A percentile compares a stretch with the other conserved stretches of the same genome.
Conservation (phyloP, 2,113 vertebrate genomes). For the Peucedramus taeniatus region DNA sequence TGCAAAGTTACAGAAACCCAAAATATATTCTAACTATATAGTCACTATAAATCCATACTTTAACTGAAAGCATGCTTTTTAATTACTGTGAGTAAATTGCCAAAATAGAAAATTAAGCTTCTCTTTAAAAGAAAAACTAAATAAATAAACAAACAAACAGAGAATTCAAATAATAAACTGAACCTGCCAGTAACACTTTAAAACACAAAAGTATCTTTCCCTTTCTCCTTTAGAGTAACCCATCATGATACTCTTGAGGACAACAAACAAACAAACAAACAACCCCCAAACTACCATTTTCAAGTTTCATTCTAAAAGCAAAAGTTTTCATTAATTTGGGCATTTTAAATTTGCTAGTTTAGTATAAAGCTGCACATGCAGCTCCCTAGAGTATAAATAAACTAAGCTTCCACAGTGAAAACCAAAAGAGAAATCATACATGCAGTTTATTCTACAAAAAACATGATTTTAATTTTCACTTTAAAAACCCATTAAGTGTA, state of each 20-base stretch:
- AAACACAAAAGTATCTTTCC: constrained; percentile 33
- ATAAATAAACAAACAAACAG: constrained; percentile 73
- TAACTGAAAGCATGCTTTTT: constrained; percentile 57
- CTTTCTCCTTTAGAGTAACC: constrained; percentile 39
- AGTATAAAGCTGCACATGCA: constrained; percentile 52
- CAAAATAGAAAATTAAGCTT: constrained; percentile 34
- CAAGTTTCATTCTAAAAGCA: constrained; percentile 6
- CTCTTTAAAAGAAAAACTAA: constrained; percentile 61
- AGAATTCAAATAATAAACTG: constrained; percentile 67
- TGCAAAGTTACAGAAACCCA: constrained; percentile 53
- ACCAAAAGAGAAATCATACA: constrained; percentile 36
- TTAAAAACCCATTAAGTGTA: not conserved
- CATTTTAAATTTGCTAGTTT: not conserved
- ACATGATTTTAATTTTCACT: constrained; percentile 36
- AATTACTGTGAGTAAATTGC: constrained; percentile 25
- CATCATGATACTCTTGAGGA: constrained; percentile 15
- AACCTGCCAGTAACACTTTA: constrained; percentile 77
- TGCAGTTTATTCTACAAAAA: constrained; percentile 46
- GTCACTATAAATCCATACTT: constrained; percentile 51
- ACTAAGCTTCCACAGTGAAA: constrained; percentile 15
- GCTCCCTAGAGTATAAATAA: constrained; percentile 24
- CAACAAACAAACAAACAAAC: not conserved
- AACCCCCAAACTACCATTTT: constrained; percentile 15
- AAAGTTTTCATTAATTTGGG: constrained; percentile 12
- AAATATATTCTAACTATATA: constrained; percentile 37